phyloP scores from a whole-genome alignment of 1,140 invertebrate species.

The Scaptodrosophila lebanonensis region DNA sequence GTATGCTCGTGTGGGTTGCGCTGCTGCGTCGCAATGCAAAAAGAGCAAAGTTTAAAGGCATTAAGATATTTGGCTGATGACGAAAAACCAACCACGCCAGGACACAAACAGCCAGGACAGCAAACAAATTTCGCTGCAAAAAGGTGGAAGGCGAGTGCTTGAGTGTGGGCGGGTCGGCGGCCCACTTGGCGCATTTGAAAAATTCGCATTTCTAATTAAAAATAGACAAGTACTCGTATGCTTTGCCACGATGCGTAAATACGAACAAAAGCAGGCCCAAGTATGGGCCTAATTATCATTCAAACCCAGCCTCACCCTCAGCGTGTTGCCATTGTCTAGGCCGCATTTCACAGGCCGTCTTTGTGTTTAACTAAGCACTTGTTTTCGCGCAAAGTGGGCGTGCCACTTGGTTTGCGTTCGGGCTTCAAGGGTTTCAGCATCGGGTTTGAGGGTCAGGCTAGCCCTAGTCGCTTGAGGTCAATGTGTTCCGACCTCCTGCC shows the following conservation, averaged over 20 bases:
- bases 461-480: slow-evolving; percentile 54
- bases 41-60: slow-evolving; percentile 74
- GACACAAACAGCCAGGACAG: slow-evolving; percentile 45
- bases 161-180: too few relatives aligned
- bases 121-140: slow-evolving; percentile 33
- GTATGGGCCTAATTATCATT: too few relatives aligned
- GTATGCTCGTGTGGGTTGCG: slow-evolving; percentile 13
- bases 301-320: too few relatives aligned
- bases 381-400: slow-evolving; percentile 55
- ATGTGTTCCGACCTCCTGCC: too few relatives aligned
- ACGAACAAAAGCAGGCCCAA: too few relatives aligned
- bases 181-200: too few relatives aligned
- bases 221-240: too few relatives aligned
- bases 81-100: slow-evolving; percentile 64
- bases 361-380: slow-evolving; percentile 17
- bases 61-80: slow-evolving; percentile 64
- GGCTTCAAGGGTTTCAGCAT: slow-evolving; percentile 30
- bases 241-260: too few relatives aligned
- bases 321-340: slow-evolving; percentile 3
- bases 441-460: slow-evolving; percentile 10
- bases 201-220: too few relatives aligned
- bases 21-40: slow-evolving; percentile 37
- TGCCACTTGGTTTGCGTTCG: slow-evolving; percentile 17
- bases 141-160: too few relatives aligned
- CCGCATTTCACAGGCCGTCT: neutral